Evolutionary conservation across 2,888 invertebrate genomes (phyloP), one percentile per base, ranked within the genome.

Genomic region (Andrena dorsata): DNA sequence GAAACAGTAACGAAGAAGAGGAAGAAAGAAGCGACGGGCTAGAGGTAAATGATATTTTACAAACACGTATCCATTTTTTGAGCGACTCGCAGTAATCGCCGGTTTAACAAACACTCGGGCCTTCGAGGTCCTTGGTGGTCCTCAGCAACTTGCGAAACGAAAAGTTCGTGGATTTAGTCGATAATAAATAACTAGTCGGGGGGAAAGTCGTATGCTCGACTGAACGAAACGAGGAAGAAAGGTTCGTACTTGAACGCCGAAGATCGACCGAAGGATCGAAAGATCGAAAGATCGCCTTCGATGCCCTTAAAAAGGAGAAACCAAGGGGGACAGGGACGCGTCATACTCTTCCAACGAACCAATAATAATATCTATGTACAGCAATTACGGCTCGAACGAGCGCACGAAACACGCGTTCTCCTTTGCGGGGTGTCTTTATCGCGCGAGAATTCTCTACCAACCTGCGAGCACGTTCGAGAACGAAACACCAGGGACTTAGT

Each of bases 371-470:
- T 71, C 82, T 83, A 83, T 83, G 66, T 83, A 83, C 83, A 83
- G n/a, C 53, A 70, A 82, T 82, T 71, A 82, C 72, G 66, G 66
- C 51, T 72, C 78, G 75, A 69, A 78, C 82, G 80, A 72, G n/a
- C 82, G 76, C 76, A 30, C 80, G 82, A 64, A 70, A 74, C 72
- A 71, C 74, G 30, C 63, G 64, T 82, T 75, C 77, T 78, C 71
- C 74, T 71, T 49, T 72, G 26, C 58, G 49, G 49, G 26, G 10
- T 61, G 41, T 49, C 56, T 65, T n/a, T n/a, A 49, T 53, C n/a
- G 77, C 49, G 35, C 53, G 63, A 63, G 56, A 56, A 23, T 23
- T 56, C 10, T 56, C 56, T 26, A 20, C 53, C 7, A 8, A 51
- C 23, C 5, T 28, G 16, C 30, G 8, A 71, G 6, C 20, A 3